Evolutionary conservation across 2,113 vertebrate species (phyloP), one percentile per base, ranked within the genome.

Genomic region (Tragelaphus strepsiceros): DNA sequence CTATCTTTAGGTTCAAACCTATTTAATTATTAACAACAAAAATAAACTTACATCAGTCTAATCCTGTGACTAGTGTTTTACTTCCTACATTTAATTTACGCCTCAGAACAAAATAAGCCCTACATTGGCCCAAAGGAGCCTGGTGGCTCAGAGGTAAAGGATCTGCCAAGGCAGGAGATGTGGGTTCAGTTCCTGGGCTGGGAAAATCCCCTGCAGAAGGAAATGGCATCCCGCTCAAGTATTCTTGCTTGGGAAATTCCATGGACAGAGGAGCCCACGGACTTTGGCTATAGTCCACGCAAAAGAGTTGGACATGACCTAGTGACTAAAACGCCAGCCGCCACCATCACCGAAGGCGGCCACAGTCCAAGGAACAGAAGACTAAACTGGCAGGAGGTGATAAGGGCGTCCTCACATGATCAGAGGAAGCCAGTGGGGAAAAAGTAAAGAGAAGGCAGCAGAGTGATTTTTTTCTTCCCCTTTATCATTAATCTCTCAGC

Each of bases 1-100:
- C 97, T 94, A 90, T 94, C 82, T 91, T 97, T 5, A 82, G 39
- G 56, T 91, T 96, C 71, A 96, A 97, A 91, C 88, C 86, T 95
- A 95, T 78, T 96, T 96, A 94, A 97, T 95, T 95, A 98, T 74
- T 94, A 95, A 97, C 32, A 93, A 88, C 91, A 58, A 91, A 97
- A 97, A 97, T 74, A 97, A 96, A 94, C 35, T 84, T 88, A 81
- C 46, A 96, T 96, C 94, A 77, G 32, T 88, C 61, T 96, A 89
- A 96, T 54, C n/a, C 26, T 62, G 21, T 49, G 54, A 94, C 81
- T 94, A 26, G 13, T 51, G 13, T 80, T 88, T 94, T 71, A 90
- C n/a, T 96, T 96, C 53, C 46, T 56, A 49, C 67, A 82, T 64
- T 95, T 67, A 91, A 85, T 82, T 85, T 78, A 39, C 2, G 11